These are phyloP conservation scores for Theocolax elegans DNA, from an alignment of 1,140 invertebrate genomes.

Conservation along the genomic window DNA sequence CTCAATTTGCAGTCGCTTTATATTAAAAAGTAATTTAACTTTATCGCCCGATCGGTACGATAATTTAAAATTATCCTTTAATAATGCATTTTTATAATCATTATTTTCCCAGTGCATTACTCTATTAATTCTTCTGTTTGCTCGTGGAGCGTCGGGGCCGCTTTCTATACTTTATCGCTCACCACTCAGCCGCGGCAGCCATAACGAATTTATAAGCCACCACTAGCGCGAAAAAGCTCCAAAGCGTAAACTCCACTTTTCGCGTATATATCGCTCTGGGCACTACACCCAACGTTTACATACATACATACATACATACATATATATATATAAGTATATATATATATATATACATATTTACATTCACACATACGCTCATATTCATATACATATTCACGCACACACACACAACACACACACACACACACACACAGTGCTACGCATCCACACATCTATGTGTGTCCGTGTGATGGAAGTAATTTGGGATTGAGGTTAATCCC, in stretches of 20 bases:
- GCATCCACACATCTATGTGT: neutral
- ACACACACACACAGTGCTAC: neutral
- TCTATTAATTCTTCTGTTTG: constrained; percentile 16
- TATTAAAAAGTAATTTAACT: neutral
- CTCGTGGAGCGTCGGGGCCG: neutral
- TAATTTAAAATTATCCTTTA: constrained; percentile 18
- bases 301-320: neutral
- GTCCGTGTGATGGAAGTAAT: constrained; percentile 34
- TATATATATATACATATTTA: neutral
- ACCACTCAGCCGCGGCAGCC: neutral
- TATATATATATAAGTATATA: neutral
- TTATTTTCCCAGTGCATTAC: constrained; percentile 19
- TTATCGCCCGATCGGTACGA: neutral
- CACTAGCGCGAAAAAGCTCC: constrained; percentile 30
- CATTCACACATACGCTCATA: neutral
- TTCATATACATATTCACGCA: too few relatives aligned
- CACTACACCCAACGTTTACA: too few relatives aligned
- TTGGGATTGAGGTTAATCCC: constrained; percentile 43
- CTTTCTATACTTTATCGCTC: constrained; percentile 6
- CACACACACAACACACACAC: neutral
- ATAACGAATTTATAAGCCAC: constrained; percentile 37
- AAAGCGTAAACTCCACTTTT: constrained; percentile 23
- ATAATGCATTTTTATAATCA: constrained; percentile 29
- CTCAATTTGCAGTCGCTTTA: neutral
- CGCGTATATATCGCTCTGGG: neutral